Percentiles rank a stretch among this genome's conserved stretches.
Evolutionary conservation across 92 coral and sea anemone genomes (phyloP).

Genomic region (Zoanthus gigantus): DNA sequence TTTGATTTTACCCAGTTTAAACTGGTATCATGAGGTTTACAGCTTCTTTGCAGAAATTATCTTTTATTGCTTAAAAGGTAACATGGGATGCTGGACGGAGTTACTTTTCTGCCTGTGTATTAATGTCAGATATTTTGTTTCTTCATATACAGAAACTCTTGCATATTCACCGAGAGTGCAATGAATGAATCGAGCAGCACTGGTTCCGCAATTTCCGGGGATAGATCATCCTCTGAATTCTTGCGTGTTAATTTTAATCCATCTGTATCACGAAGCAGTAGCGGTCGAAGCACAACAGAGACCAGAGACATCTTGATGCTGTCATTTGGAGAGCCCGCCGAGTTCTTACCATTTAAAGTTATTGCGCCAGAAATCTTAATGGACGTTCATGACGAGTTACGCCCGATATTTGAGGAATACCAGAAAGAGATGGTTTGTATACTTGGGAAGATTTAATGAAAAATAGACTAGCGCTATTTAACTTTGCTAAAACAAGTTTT

Average conservation of each 20-base stretch:
- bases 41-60: no score
- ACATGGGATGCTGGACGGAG: no score
- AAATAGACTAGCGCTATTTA: background rate
- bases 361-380: slow-evolving; percentile 82
- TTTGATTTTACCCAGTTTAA: no score
- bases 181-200: slow-evolving; percentile 67
- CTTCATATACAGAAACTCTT: slow-evolving; percentile 58
- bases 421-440: slow-evolving; percentile 81
- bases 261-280: slow-evolving; percentile 84
- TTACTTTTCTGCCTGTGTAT: no score
- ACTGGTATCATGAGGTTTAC: no score
- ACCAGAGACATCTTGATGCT: slow-evolving; percentile 75
- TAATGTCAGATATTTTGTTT: background rate
- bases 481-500: no score
- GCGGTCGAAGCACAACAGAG: slow-evolving; percentile 84
- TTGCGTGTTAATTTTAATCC: slow-evolving; percentile 30
- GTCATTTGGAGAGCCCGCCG: slow-evolving; percentile 84
- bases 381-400: slow-evolving; percentile 79
- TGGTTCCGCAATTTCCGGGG: slow-evolving; percentile 58
- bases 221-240: slow-evolving; percentile 60
- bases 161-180: slow-evolving; percentile 78
- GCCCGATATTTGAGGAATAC: slow-evolving; percentile 86
- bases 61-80: no score
- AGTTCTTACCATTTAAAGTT: slow-evolving; percentile 80
- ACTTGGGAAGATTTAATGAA: background rate